Evolutionary conservation across 2,113 vertebrate genomes (phyloP).

Genomic region (Dicentrarchus labrax): DNA sequence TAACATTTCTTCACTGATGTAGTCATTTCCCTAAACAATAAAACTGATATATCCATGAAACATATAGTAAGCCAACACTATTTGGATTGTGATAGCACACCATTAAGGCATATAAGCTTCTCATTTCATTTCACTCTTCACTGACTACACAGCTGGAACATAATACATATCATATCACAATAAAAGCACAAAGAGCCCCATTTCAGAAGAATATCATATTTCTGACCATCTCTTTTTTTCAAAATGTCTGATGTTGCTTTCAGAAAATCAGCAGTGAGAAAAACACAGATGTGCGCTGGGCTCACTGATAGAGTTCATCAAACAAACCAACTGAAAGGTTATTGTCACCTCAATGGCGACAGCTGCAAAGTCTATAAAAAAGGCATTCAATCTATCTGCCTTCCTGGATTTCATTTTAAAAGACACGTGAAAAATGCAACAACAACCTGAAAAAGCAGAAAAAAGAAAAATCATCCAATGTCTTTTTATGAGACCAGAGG

Average conservation of each 20-base stretch:
- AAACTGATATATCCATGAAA: not conserved
- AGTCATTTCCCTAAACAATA: not conserved
- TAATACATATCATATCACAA: not conserved
- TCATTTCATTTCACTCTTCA: conserved; percentile 41
- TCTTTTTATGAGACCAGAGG: conserved; percentile 2
- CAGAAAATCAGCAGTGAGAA: conserved; percentile 35
- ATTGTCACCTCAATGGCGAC: conserved; percentile 22
- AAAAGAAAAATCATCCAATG: not conserved
- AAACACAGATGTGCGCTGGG: conserved; percentile 45
- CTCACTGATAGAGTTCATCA: conserved; percentile 47
- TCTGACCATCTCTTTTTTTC: not conserved
- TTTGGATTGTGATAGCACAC: not conserved
- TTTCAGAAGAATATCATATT: conserved; percentile 1
- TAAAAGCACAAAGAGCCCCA: not conserved
- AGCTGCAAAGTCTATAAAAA: conserved; percentile 23
- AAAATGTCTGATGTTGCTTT: conserved; percentile 1
- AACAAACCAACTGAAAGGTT: conserved; percentile 44
- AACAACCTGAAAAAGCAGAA: not conserved
- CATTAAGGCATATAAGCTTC: not conserved
- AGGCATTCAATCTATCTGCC: not conserved
- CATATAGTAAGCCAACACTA: not conserved
- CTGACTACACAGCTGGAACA: conserved; percentile 8
- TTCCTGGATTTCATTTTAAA: conserved; percentile 15
- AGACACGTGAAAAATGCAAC: not conserved
- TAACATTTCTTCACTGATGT: not conserved